Percentiles rank a stretch among this genome's conserved stretches.
These are phyloP conservation scores for Anastrepha obliqua DNA, from an alignment of 1,140 invertebrate genomes.

Conservation along the genomic window DNA sequence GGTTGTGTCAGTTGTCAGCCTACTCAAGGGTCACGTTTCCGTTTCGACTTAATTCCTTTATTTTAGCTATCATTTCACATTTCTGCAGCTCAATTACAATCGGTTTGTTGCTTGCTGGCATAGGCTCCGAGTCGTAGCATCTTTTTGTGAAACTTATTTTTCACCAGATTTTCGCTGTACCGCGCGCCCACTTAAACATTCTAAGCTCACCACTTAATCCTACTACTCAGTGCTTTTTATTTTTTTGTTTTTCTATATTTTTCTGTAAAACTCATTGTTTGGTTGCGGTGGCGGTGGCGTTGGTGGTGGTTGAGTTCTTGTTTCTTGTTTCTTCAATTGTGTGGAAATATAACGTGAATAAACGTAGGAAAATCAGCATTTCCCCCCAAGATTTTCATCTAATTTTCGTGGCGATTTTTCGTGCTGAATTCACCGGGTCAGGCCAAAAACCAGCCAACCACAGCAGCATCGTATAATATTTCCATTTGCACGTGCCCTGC, in stretches of 20 bases:
- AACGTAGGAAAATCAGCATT: slow-evolving; percentile 40
- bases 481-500: neutral
- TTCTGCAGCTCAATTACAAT: slow-evolving; percentile 45
- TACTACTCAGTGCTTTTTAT: slow-evolving; percentile 49
- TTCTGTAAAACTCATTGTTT: neutral
- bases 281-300: neutral
- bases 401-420: neutral
- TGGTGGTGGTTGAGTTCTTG: slow-evolving; percentile 44
- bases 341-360: slow-evolving; percentile 23
- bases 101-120: slow-evolving; percentile 4
- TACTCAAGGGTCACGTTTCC: slow-evolving; percentile 42
- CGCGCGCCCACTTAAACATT: slow-evolving; percentile 70
- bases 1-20: neutral
- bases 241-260: slow-evolving; percentile 53
- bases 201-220: slow-evolving; percentile 70
- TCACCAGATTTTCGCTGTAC: neutral
- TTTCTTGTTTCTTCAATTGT: slow-evolving; percentile 55
- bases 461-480: neutral
- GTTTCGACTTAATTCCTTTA: slow-evolving; percentile 42
- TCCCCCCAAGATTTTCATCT: slow-evolving; percentile 48
- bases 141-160: slow-evolving; percentile 26
- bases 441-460: neutral
- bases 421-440: neutral
- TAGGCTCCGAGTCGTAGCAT: neutral
- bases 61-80: slow-evolving; percentile 26